A percentile compares a stretch with the other conserved stretches of the same genome.
Conservation (phyloP, 2,888 invertebrate species). For the Deroplatys truncata region DNA sequence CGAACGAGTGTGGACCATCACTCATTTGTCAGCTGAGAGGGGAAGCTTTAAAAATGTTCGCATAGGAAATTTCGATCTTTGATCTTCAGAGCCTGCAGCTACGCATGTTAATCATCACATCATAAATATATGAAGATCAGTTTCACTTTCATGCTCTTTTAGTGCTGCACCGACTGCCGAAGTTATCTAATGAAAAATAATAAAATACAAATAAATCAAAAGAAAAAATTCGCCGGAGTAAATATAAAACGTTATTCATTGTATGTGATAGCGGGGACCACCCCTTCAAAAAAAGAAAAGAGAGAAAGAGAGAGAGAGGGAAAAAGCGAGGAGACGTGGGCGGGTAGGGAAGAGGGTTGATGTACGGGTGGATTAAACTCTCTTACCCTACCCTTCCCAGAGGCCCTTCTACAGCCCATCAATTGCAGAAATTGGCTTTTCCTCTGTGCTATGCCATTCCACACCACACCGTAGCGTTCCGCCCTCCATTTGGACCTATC, state of each 20-base stretch:
- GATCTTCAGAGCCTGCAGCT: background rate
- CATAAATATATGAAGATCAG: background rate
- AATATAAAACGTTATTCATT: conserved; percentile 14
- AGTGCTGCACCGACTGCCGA: background rate
- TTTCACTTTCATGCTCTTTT: background rate
- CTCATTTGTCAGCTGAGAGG: too few relatives aligned
- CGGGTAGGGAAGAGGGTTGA: conserved; percentile 13
- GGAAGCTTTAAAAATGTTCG: background rate
- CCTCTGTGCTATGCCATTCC: conserved; percentile 18
- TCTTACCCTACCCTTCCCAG: conserved; percentile 10
- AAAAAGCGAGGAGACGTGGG: background rate
- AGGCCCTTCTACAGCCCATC: conserved; percentile 30
- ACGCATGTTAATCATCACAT: background rate
- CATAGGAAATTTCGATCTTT: background rate
- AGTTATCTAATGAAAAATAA: background rate
- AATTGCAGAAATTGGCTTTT: conserved; percentile 32
- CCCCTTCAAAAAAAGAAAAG: background rate
- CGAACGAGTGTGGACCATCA: too few relatives aligned
- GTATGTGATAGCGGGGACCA: background rate
- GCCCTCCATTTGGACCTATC: conserved; percentile 26
- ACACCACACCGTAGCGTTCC: conserved; percentile 7
- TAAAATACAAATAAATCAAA: background rate
- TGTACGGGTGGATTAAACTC: conserved; percentile 21
- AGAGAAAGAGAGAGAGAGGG: background rate
- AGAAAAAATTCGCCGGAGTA: background rate